Conservation (phyloP, 1,140 invertebrate species). For the Pseudachorutes palmiensis region DNA sequence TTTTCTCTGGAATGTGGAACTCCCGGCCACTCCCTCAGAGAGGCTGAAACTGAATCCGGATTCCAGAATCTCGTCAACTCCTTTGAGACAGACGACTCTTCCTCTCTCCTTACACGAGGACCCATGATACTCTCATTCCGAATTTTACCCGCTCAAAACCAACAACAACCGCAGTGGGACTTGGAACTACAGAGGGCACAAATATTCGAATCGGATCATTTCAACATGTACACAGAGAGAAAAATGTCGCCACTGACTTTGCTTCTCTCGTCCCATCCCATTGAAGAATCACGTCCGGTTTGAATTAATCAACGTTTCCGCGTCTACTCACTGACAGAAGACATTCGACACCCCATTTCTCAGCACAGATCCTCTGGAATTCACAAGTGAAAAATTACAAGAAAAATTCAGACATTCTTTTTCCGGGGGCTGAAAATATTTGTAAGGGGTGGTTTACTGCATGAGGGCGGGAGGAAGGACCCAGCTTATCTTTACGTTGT, state of each 20-base stretch:
- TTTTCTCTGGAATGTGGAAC: not conserved
- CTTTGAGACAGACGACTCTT: too few relatives aligned
- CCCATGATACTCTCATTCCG: too few relatives aligned
- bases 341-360: not conserved
- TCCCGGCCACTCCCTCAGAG: too few relatives aligned
- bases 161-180: too few relatives aligned
- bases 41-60: not conserved
- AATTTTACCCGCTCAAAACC: too few relatives aligned
- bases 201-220: not conserved
- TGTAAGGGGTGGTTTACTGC: too few relatives aligned
- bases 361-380: not conserved
- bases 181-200: too few relatives aligned
- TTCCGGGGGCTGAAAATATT: too few relatives aligned
- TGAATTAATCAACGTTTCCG: not conserved
- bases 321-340: not conserved
- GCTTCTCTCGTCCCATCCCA: not conserved
- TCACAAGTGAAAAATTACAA: not conserved
- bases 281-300: slow-evolving; percentile 1
- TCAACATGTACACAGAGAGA: not conserved
- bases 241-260: not conserved
- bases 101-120: too few relatives aligned
- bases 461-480: too few relatives aligned
- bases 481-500: too few relatives aligned
- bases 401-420: not conserved
- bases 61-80: too few relatives aligned